A percentile compares a stretch with the other conserved stretches of the same genome.
These are phyloP conservation scores for Loxodonta africana DNA, from an alignment of 2,113 vertebrate species.

Conservation along the genomic window DNA sequence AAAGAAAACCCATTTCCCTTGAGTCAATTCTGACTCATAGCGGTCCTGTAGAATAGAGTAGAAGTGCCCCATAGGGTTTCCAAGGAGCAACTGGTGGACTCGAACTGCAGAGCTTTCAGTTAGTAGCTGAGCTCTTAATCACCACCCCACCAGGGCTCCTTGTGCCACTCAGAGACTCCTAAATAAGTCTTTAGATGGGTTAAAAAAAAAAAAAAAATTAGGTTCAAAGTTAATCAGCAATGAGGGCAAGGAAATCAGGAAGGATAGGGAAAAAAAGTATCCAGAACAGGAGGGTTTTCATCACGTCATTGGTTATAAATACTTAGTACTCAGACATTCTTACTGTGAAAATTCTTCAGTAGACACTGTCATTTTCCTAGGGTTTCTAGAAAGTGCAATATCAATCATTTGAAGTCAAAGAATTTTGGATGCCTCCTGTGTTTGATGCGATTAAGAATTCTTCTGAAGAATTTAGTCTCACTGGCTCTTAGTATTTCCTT, in stretches of 20 bases:
- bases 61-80: no score
- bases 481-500: slow-evolving; percentile 79
- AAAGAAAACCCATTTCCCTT: no score
- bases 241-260: not conserved
- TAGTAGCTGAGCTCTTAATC: not conserved
- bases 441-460: slow-evolving; percentile 87
- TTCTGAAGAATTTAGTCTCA: slow-evolving; percentile 84
- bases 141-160: not conserved
- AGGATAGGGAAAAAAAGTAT: not conserved
- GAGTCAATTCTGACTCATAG: no score
- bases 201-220: no score
- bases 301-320: not conserved
- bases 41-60: no score
- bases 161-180: not conserved
- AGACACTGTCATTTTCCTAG: not conserved
- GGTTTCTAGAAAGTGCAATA: slow-evolving; percentile 48
- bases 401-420: slow-evolving; percentile 79
- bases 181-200: not conserved
- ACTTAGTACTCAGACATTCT: not conserved
- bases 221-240: not conserved
- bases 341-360: not conserved
- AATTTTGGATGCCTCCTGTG: slow-evolving; percentile 79
- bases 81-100: not conserved
- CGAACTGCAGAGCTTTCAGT: not conserved
- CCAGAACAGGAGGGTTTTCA: not conserved